Conservation (phyloP, 2,113 vertebrate genomes). For the Cercopithecus mona region DNA sequence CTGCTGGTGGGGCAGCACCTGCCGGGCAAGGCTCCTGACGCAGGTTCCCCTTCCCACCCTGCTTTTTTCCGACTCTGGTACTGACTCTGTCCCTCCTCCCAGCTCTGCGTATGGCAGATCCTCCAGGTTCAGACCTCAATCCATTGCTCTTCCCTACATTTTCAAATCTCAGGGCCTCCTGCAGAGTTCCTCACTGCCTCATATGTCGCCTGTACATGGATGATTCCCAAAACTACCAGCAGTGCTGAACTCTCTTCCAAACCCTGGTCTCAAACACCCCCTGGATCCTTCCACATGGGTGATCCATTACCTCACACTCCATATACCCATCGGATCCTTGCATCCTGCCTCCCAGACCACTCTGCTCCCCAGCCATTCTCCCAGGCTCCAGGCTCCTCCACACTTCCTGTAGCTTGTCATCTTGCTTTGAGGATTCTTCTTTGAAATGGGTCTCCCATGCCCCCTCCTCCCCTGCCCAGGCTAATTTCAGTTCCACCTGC, state of each 20-base stretch:
- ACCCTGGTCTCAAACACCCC: not conserved
- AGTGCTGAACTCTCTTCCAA: not conserved
- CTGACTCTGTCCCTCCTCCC: not conserved
- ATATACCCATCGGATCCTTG: no score
- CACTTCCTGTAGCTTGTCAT: not conserved
- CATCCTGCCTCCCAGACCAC: not conserved
- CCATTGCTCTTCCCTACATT: rapidly evolving
- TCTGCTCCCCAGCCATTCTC: not conserved
- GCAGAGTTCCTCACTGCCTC: not conserved
- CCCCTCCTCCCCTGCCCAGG: not conserved
- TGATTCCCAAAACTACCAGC: not conserved
- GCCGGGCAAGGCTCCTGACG: not conserved
- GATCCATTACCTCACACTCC: not conserved
- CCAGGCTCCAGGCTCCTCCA: not conserved
- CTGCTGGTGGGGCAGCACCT: not conserved
- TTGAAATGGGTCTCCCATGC: not conserved
- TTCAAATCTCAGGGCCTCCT: not conserved
- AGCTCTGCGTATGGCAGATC: not conserved
- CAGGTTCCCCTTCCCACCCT: rapidly evolving
- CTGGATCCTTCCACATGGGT: not conserved
- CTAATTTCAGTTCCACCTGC: not conserved
- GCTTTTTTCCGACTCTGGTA: not conserved
- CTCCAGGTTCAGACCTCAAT: not conserved
- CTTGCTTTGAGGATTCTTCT: not conserved
- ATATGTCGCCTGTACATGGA: rapidly evolving